Percentiles rank a stretch among this genome's conserved stretches.
Evolutionary conservation across 2,888 invertebrate genomes (phyloP).

Genomic region (Chymomyza amoena): DNA sequence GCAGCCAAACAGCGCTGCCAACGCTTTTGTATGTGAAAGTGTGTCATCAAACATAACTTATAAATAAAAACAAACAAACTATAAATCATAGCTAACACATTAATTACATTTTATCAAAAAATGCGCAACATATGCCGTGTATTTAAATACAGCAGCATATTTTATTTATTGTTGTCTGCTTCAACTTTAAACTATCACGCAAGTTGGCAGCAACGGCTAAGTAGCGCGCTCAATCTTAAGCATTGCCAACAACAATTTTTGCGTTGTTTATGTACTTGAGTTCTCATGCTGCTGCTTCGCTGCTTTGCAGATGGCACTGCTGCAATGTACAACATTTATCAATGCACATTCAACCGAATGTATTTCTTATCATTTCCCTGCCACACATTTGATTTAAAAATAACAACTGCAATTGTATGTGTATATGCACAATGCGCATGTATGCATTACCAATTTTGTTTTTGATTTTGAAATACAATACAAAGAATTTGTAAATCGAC

Average conservation of each 20-base stretch:
- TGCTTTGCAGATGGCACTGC: conserved; percentile 44
- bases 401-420: conserved; percentile 34
- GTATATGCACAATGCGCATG: conserved; percentile 9
- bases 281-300: conserved; percentile 25
- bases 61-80: not conserved
- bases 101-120: not conserved
- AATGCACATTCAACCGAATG: conserved; percentile 36
- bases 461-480: conserved; percentile 15
- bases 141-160: not conserved
- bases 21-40: conserved; percentile 29
- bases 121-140: not conserved
- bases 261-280: conserved; percentile 14
- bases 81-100: no score
- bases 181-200: conserved; percentile 19
- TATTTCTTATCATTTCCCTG: conserved; percentile 51
- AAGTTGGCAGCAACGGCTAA: conserved; percentile 38
- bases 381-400: conserved; percentile 45
- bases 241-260: conserved; percentile 36
- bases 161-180: not conserved
- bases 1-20: conserved; percentile 47
- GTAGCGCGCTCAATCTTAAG: conserved; percentile 28
- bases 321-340: conserved; percentile 30
- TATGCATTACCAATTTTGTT: conserved; percentile 9
- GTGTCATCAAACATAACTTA: conserved; percentile 42
- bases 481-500: conserved; percentile 21